These are phyloP conservation scores for Plagiodera versicolora DNA, from an alignment of 2,888 invertebrate genomes.

Conservation along the genomic window DNA sequence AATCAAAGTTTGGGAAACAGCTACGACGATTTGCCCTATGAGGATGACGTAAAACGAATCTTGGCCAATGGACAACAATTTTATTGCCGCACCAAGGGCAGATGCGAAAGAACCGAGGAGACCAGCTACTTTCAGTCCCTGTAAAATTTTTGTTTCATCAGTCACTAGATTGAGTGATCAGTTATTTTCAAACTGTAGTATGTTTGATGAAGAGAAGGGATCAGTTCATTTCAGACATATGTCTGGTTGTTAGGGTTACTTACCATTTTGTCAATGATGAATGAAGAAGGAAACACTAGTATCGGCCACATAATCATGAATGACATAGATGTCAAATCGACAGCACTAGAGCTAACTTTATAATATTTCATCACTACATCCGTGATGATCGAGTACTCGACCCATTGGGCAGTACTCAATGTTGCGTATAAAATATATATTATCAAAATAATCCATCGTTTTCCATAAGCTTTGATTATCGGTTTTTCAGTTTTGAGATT, in stretches of 20 bases:
- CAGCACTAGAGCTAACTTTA: conserved; percentile 67
- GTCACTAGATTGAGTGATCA: no score
- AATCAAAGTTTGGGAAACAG: conserved; percentile 88
- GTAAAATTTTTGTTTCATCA: conserved; percentile 34
- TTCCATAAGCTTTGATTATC: conserved; percentile 62
- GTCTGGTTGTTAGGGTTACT: no score
- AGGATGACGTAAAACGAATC: conserved; percentile 85
- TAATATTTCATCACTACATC: conserved; percentile 80
- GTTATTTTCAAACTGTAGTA: no score
- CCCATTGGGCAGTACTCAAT: conserved; percentile 93
- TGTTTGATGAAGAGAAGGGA: no score
- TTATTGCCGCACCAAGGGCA: conserved; percentile 84
- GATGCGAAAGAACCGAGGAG: conserved; percentile 83
- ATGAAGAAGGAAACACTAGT: conserved; percentile 93
- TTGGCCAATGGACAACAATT: conserved; percentile 80
- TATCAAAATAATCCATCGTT: conserved; percentile 80
- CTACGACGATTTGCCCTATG: conserved; percentile 82
- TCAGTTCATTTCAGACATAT: no score
- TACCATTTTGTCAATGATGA: conserved; percentile 90
- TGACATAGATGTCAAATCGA: conserved; percentile 96
- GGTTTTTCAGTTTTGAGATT: conserved; percentile 9
- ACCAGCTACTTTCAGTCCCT: conserved; percentile 82
- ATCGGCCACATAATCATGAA: conserved; percentile 96
- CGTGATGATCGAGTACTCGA: conserved; percentile 90
- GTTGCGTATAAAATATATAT: conserved; percentile 86